Percentiles rank a stretch among this genome's conserved stretches.
Evolutionary conservation across 2,113 vertebrate genomes (phyloP).

Genomic region (Ursus arctos): DNA sequence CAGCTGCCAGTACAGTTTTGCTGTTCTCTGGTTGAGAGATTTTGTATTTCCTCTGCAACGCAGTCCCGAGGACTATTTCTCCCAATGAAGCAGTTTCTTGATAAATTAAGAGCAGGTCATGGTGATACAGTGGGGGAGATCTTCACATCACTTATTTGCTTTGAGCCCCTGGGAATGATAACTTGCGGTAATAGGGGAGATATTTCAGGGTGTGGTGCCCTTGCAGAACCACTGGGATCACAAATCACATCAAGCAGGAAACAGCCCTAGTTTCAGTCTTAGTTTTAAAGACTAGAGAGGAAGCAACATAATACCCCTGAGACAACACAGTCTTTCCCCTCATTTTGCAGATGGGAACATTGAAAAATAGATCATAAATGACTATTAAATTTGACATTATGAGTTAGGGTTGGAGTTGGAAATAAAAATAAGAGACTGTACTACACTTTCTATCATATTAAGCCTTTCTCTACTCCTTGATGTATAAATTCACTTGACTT

Average conservation of each 20-base stretch:
- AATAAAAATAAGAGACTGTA: neutral
- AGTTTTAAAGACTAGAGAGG: constrained; percentile 50
- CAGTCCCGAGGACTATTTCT: neutral
- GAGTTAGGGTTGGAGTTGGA: neutral
- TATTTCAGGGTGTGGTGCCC: neutral
- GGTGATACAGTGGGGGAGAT: neutral
- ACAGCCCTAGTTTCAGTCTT: neutral
- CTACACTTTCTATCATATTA: neutral
- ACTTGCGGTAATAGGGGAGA: neutral
- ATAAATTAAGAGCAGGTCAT: neutral
- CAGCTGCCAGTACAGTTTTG: neutral
- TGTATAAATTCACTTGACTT: constrained; percentile 44
- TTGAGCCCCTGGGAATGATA: neutral
- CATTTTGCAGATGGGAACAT: constrained; percentile 62
- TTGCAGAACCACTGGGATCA: neutral
- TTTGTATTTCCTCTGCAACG: neutral
- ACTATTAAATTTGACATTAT: neutral
- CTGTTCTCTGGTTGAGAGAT: neutral
- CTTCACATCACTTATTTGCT: neutral
- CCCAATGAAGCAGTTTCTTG: neutral
- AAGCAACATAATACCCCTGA: constrained; percentile 30
- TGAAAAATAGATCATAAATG: constrained; percentile 18
- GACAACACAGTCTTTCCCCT: constrained; percentile 21
- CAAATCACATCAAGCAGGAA: neutral
- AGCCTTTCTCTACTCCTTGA: neutral